A percentile compares a stretch with the other conserved stretches of the same genome.
phyloP scores from a whole-genome alignment of 2,113 vertebrate species.

The Rana temporaria region DNA sequence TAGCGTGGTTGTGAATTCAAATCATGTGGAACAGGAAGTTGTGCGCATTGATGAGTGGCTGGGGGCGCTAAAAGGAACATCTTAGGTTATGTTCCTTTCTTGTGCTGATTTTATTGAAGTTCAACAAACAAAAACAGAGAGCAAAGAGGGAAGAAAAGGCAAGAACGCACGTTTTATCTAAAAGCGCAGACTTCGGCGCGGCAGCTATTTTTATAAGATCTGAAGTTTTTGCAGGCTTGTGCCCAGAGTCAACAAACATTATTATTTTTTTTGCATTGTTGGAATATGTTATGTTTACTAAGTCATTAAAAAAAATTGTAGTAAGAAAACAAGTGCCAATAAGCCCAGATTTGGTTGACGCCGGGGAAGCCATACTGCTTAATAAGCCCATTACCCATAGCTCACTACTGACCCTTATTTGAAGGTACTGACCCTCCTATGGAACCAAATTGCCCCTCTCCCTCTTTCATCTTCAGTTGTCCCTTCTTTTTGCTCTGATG shows the following conservation, averaged over 20 bases:
- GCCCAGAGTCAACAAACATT: neutral
- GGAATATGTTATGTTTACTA: too few relatives aligned
- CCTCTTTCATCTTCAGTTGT: too few relatives aligned
- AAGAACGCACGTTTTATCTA: neutral
- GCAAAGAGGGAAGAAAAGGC: neutral
- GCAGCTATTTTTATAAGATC: neutral
- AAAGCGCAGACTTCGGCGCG: constrained; percentile 15
- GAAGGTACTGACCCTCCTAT: too few relatives aligned
- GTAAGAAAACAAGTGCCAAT: too few relatives aligned
- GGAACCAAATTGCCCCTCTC: too few relatives aligned
- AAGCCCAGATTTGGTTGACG: too few relatives aligned
- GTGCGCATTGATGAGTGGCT: constrained; percentile 7
- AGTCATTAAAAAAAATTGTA: too few relatives aligned
- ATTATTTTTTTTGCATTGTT: too few relatives aligned
- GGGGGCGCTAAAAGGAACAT: neutral
- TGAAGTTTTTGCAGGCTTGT: neutral
- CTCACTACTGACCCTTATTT: too few relatives aligned
- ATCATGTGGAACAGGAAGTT: neutral
- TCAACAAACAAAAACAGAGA: constrained; percentile 18
- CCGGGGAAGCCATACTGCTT: too few relatives aligned
- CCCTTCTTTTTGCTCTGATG: too few relatives aligned
- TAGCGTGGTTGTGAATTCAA: neutral
- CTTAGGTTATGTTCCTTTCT: neutral
- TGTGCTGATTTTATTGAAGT: constrained; percentile 15
- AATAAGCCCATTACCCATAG: too few relatives aligned